A percentile compares a stretch with the other conserved stretches of the same genome.
These are phyloP conservation scores for Graptemys geographica DNA, from an alignment of 2,797 vertebrate genomes.

Conservation along the genomic window DNA sequence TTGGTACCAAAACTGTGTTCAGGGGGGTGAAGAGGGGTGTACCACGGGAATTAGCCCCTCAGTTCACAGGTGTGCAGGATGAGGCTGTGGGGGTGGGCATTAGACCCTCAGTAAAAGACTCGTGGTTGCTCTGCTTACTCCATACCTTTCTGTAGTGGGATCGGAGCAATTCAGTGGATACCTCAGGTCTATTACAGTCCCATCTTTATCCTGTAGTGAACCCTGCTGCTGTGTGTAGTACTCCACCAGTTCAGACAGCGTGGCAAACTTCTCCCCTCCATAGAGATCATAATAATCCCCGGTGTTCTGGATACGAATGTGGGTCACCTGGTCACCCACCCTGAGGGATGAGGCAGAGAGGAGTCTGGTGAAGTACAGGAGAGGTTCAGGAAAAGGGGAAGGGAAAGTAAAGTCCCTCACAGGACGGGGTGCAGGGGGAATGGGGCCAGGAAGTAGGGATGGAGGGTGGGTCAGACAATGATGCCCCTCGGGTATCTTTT, in stretches of 20 bases:
- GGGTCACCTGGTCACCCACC: conserved; percentile 91
- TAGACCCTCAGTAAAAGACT: background rate
- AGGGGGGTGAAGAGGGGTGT: background rate
- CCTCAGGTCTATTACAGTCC: conserved; percentile 92
- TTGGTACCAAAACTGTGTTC: background rate
- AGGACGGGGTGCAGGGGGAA: background rate
- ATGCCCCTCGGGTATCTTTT: background rate
- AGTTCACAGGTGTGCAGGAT: fast-evolving
- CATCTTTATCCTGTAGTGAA: conserved; percentile 93
- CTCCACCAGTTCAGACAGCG: conserved; percentile 94
- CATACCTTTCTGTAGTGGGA: conserved; percentile 94
- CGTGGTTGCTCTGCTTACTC: background rate
- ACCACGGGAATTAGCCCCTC: background rate
- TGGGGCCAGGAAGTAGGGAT: background rate
- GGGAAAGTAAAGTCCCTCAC: background rate
- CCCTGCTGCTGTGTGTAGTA: conserved; percentile 94
- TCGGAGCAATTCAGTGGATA: conserved; percentile 95
- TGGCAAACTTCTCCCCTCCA: conserved; percentile 98
- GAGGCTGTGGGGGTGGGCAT: background rate
- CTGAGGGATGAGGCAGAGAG: conserved; percentile 74
- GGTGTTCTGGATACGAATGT: conserved; percentile 98
- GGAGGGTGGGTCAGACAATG: background rate
- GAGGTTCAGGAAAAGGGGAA: background rate
- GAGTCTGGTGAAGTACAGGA: background rate
- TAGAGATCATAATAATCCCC: conserved; percentile 98